These are phyloP conservation scores for Apamea anceps DNA, from an alignment of 2,888 invertebrate species.

Conservation along the genomic window DNA sequence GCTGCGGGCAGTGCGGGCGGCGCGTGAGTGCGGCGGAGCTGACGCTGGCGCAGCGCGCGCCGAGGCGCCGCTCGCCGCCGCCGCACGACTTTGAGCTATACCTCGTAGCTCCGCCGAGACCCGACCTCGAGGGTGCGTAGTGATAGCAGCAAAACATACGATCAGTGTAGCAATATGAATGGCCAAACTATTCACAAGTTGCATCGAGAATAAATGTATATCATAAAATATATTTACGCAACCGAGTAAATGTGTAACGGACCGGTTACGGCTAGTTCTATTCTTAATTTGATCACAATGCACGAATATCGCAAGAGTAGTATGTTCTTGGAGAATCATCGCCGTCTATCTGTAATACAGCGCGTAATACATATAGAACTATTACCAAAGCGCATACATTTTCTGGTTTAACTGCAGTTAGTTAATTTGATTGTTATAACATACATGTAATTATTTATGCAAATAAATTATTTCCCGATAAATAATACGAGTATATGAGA, in stretches of 20 bases:
- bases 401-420: not conserved
- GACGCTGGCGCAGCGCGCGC: constrained; percentile 66
- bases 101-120: constrained; percentile 39
- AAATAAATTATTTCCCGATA: constrained; percentile 21
- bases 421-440: constrained; percentile 17
- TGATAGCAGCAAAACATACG: constrained; percentile 1
- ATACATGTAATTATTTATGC: constrained; percentile 24
- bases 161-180: not conserved
- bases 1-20: constrained; percentile 79
- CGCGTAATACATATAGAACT: not conserved
- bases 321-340: not conserved
- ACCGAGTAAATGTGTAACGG: constrained; percentile 4
- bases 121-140: constrained; percentile 48
- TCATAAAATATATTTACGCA: not conserved
- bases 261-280: not conserved
- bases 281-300: constrained; percentile 9
- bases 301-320: not conserved
- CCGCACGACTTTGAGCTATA: constrained; percentile 85
- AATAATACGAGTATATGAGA: too few species aligned
- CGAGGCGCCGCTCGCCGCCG: constrained; percentile 77
- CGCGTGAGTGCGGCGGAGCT: constrained; percentile 69
- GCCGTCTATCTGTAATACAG: not conserved
- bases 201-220: not conserved
- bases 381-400: not conserved
- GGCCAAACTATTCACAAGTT: not conserved